Percentiles rank a stretch among this genome's conserved stretches.
Conservation (phyloP, 2,888 invertebrate species). For the Brachyptera putata region DNA sequence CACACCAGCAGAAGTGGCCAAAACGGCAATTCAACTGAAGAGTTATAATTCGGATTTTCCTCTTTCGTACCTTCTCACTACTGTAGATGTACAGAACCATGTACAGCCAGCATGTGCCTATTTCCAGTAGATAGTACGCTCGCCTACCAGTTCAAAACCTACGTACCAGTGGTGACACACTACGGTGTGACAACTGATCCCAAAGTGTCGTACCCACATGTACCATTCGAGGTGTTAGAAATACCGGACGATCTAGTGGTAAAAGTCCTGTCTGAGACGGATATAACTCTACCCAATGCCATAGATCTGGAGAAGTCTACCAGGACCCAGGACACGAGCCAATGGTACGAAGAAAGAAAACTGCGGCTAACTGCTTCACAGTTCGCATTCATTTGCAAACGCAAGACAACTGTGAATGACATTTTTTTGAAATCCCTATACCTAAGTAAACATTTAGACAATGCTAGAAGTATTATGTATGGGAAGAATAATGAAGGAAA, state of each 20-base stretch:
- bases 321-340: not conserved
- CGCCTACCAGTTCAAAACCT: not conserved
- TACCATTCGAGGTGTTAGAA: not conserved
- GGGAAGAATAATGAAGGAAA: slow-evolving; percentile 1
- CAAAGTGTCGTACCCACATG: not conserved
- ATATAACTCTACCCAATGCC: slow-evolving; percentile 9
- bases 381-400: not conserved
- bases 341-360: not conserved
- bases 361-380: slow-evolving; percentile 3
- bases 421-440: slow-evolving; percentile 2
- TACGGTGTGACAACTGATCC: not conserved
- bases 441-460: not conserved
- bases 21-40: too few species aligned
- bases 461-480: not conserved
- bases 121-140: not conserved
- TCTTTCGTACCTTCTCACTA: too few species aligned
- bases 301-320: slow-evolving; percentile 2
- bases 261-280: not conserved
- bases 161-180: too few species aligned
- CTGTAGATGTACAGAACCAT: too few species aligned
- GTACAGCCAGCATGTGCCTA: slow-evolving; percentile 16
- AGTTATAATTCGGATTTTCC: too few species aligned
- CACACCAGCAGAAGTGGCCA: too few species aligned
- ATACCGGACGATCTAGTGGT: not conserved
- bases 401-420: slow-evolving; percentile 7